phyloP scores from a whole-genome alignment of 2,113 vertebrate species.

The Dromaius novaehollandiae region DNA sequence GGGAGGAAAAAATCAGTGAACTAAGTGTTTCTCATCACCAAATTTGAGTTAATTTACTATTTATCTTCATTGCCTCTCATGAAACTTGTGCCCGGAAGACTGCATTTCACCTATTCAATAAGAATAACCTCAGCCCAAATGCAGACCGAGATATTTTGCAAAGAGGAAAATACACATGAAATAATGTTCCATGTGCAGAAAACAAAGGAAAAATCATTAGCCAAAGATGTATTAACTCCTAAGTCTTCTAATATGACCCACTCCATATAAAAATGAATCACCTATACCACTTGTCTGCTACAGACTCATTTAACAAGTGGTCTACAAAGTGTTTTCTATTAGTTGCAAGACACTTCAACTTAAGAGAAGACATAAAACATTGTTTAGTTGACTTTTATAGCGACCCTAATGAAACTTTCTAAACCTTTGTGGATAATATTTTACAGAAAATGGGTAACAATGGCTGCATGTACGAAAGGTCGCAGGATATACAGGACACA shows the following conservation, averaged over 20 bases:
- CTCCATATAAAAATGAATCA: slow-evolving; percentile 1
- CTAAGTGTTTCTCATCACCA: neutral
- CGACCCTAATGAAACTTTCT: slow-evolving; percentile 34
- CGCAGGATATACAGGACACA: neutral
- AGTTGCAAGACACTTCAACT: neutral
- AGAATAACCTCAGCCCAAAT: neutral
- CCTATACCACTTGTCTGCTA: neutral
- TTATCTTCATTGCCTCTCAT: neutral
- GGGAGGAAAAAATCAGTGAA: neutral
- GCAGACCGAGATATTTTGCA: neutral
- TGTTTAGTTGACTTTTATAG: slow-evolving; percentile 26
- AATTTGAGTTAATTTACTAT: neutral
- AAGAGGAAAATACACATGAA: neutral
- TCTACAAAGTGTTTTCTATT: slow-evolving; percentile 41
- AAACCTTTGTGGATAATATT: slow-evolving; percentile 5
- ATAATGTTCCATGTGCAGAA: neutral
- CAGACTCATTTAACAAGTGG: neutral
- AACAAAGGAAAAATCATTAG: slow-evolving; percentile 21
- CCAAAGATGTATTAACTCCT: neutral
- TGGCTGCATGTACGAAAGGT: neutral
- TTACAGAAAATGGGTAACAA: neutral
- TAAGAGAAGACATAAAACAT: slow-evolving; percentile 31
- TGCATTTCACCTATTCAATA: neutral
- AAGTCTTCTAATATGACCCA: neutral
- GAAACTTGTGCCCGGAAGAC: neutral